A percentile compares a stretch with the other conserved stretches of the same genome.
These are phyloP conservation scores for Thamnophis elegans DNA, from an alignment of 2,797 vertebrate genomes.

Conservation along the genomic window DNA sequence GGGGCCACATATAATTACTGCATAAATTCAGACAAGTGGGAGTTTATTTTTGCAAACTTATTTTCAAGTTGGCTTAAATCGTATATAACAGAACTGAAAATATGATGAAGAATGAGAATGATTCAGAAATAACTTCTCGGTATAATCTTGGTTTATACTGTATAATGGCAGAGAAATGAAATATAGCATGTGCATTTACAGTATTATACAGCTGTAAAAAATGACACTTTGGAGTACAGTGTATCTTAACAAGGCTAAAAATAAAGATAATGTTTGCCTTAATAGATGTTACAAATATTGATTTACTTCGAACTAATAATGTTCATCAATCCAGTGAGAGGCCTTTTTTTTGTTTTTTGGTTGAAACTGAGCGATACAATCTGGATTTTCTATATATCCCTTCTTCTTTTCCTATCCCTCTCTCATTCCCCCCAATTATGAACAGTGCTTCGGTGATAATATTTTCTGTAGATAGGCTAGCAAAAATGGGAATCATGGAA, in stretches of 20 bases:
- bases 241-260: constrained; percentile 36
- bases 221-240: constrained; percentile 30
- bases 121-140: constrained; percentile 36
- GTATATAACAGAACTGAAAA: constrained; percentile 43
- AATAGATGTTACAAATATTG: constrained; percentile 8
- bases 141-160: constrained; percentile 28
- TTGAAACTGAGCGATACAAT: background rate
- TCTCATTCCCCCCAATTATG: background rate
- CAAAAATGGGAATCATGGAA: background rate
- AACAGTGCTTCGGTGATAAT: background rate
- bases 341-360: background rate
- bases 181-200: constrained; percentile 24
- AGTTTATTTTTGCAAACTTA: background rate
- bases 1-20: background rate
- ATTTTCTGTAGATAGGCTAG: background rate
- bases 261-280: constrained; percentile 27
- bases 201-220: background rate
- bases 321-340: constrained; percentile 11
- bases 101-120: constrained; percentile 44
- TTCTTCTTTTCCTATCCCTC: background rate
- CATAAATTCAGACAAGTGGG: background rate
- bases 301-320: background rate
- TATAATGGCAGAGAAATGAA: constrained; percentile 5
- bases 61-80: background rate
- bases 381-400: background rate